Base-by-base conservation (phyloP, 2,113 vertebrate species). In the Ramphastos sulfuratus region DNA sequence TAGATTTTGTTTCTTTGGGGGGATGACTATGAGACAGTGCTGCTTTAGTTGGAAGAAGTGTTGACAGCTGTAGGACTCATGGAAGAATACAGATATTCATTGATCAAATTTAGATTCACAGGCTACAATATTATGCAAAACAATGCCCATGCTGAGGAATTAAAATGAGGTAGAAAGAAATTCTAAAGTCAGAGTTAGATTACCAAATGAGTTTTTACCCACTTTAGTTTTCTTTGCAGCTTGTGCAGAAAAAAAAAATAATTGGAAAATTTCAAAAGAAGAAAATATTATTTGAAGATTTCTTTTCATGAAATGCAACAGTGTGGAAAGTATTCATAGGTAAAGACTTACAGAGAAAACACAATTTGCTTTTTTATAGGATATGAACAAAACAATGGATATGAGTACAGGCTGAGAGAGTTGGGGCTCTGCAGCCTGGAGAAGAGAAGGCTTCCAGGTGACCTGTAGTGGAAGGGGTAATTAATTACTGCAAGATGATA, bases 101-200 rank as follows among this genome's bases (percentile, higher is more conserved):
- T 0, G 0, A 64, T 92, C 65, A 84, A 85, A 93, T 92, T 87
- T 76, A 94, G 73, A 89, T 83, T 81, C 66, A 58, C 46, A 83
- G 30, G 10, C 67, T 83, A 75, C 60, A 90, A 58, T 86, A 39
- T 30, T 31, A 67, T 48, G 37, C 35, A 87, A 87, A 89, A 81
- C 30, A 69, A 74, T 28, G 7, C 8, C 21, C 8, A 27, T 61
- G 20, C 33, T 37, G 24, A 88, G 37, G 33, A 88, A 90, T 67
- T 77, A 56, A 83, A 89, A 93, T 72, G 65, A 85, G 54, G n/a
- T 15, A 86, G 33, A 86, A 92, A 75, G 27, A 88, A 93, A 92
- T 75, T 84, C n/a, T 71, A 9, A 83, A 81, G 73, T 77, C 25
- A 83, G 61, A 58, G 17, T 58, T 39, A 90, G 44, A 84, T 81